Percentiles rank a stretch among this genome's conserved stretches.
phyloP scores from a whole-genome alignment of 2,888 invertebrate genomes.

The Toxonevra muliebris region DNA sequence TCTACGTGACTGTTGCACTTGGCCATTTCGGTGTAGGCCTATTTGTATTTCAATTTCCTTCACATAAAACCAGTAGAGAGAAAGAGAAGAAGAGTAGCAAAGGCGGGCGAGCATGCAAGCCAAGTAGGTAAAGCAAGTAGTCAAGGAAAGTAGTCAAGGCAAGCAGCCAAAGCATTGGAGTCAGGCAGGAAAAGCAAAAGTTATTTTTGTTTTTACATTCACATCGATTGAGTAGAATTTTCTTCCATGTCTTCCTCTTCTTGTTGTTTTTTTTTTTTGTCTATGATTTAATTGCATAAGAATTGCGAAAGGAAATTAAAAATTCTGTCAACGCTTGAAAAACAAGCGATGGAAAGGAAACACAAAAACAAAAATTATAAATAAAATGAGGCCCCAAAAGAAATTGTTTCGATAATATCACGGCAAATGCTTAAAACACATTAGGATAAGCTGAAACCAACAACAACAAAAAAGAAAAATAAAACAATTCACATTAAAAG shows the following conservation, averaged over 20 bases:
- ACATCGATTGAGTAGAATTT: slow-evolving; percentile 11
- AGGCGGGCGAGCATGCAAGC: too few species aligned
- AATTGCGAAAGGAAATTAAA: slow-evolving; percentile 35
- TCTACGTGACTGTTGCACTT: slow-evolving; percentile 44
- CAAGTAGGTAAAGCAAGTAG: too few species aligned
- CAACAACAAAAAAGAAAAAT: slow-evolving; percentile 9
- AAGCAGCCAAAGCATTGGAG: too few species aligned
- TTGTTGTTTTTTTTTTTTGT: neutral
- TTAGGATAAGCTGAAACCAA: neutral
- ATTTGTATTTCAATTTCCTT: slow-evolving; percentile 29
- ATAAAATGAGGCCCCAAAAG: slow-evolving; percentile 8
- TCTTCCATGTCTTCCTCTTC: slow-evolving; percentile 11
- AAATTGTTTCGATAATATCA: slow-evolving; percentile 15
- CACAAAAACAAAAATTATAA: slow-evolving; percentile 5
- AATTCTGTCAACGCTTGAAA: slow-evolving; percentile 37
- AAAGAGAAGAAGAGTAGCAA: neutral
- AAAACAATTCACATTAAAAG: neutral
- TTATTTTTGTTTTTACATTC: neutral
- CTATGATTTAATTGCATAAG: slow-evolving; percentile 25
- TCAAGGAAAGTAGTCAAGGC: too few species aligned
- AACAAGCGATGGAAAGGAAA: slow-evolving; percentile 12
- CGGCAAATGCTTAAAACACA: slow-evolving; percentile 11
- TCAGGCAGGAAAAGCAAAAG: too few species aligned
- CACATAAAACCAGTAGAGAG: neutral
- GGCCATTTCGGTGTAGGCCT: slow-evolving; percentile 17